Conservation (phyloP, 2,113 vertebrate genomes). For the Sula dactylatra region DNA sequence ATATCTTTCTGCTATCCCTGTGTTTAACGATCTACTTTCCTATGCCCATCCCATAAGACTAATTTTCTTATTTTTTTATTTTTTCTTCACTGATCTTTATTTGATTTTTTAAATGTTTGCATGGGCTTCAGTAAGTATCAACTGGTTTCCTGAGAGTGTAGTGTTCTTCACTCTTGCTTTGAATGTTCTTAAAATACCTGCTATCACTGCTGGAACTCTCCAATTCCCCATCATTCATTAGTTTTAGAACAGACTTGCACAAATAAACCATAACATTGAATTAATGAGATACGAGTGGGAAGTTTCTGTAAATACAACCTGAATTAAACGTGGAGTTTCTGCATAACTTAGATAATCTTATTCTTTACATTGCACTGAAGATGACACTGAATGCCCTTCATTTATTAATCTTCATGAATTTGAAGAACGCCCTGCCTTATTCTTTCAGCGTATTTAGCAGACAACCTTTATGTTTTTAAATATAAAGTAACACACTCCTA, state of each 20-base stretch:
- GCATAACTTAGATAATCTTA: conserved; percentile 30
- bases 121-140: neutral
- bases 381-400: conserved; percentile 1
- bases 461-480: neutral
- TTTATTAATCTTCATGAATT: conserved; percentile 29
- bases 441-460: neutral
- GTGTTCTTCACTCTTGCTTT: neutral
- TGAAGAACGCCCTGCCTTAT: neutral
- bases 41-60: neutral
- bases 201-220: neutral
- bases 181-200: conserved; percentile 32
- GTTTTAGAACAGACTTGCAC: conserved; percentile 26
- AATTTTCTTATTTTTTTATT: neutral
- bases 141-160: neutral
- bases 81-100: neutral
- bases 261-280: conserved; percentile 41
- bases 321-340: conserved; percentile 41
- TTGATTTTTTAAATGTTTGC: neutral
- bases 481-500: neutral
- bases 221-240: conserved; percentile 22
- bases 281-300: conserved; percentile 42
- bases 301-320: conserved; percentile 48
- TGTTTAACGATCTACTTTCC: neutral
- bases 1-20: neutral
- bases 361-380: conserved; percentile 14